phyloP scores from a whole-genome alignment of 1,140 invertebrate species.

The Globodera ellingtonae region DNA sequence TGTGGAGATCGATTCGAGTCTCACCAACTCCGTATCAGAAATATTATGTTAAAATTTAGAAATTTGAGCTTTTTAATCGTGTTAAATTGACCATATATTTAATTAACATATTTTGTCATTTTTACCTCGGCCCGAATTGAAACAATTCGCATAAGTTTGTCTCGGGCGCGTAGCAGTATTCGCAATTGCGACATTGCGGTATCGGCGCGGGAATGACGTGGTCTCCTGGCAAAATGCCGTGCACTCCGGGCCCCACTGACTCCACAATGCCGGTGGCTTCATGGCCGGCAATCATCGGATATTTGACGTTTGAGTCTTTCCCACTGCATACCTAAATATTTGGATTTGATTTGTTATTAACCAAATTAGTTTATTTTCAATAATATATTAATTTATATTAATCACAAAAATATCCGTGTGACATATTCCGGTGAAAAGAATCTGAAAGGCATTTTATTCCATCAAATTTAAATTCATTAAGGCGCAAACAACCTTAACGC shows the following conservation, averaged over 20 bases:
- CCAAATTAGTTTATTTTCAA: neutral
- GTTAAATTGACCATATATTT: too few species aligned
- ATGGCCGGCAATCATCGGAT: constrained; percentile 85
- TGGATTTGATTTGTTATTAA: neutral
- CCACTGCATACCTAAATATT: constrained; percentile 24
- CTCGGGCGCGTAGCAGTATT: constrained; percentile 82
- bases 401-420: constrained; percentile 92
- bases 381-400: neutral
- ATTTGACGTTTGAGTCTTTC: constrained; percentile 9
- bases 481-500: constrained; percentile 67
- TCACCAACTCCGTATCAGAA: too few species aligned
- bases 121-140: constrained; percentile 67
- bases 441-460: constrained; percentile 10
- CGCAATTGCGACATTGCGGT: constrained; percentile 92
- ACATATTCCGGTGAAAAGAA: constrained; percentile 76
- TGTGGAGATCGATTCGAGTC: too few species aligned
- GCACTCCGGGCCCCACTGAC: constrained; percentile 69
- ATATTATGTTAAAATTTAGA: too few species aligned
- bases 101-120: constrained; percentile 72
- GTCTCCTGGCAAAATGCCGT: constrained; percentile 74
- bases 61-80: too few species aligned
- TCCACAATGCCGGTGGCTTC: constrained; percentile 87
- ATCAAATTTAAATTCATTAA: too few species aligned
- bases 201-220: constrained; percentile 94
- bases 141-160: constrained; percentile 80